Percentiles rank a stretch among this genome's conserved stretches.
These are phyloP conservation scores for Magallana ariakensis DNA, from an alignment of 1,140 invertebrate species.

Conservation along the genomic window DNA sequence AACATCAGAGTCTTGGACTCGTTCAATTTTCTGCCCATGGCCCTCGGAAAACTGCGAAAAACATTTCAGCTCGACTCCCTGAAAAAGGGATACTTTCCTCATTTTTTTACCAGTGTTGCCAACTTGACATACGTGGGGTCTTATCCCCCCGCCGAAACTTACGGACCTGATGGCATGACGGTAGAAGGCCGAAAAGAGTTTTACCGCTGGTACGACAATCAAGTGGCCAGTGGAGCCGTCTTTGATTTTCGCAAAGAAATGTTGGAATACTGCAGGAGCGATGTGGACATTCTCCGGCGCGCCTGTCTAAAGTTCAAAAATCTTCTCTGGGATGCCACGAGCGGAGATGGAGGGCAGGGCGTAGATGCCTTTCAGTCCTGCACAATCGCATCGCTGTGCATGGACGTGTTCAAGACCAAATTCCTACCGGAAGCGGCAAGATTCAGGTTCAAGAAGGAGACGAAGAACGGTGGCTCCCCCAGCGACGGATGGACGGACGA, in stretches of 20 bases:
- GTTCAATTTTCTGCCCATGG: slow-evolving; percentile 47
- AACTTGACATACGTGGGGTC: slow-evolving; percentile 18
- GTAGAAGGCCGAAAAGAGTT: background rate
- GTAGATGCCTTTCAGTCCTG: background rate
- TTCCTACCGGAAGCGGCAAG: background rate
- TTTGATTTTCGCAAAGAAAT: slow-evolving; percentile 46
- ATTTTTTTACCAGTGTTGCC: slow-evolving; percentile 10
- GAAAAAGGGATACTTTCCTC: slow-evolving; percentile 47
- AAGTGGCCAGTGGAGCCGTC: background rate
- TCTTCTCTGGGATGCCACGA: background rate
- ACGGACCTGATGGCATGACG: slow-evolving; percentile 40
- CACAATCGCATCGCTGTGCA: slow-evolving; percentile 16
- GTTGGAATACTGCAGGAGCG: background rate
- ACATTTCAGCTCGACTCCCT: slow-evolving; percentile 34
- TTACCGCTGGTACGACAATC: slow-evolving; percentile 2
- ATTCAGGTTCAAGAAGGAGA: background rate
- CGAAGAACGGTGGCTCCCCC: background rate
- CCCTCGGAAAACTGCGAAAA: slow-evolving; percentile 11
- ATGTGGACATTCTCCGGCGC: slow-evolving; percentile 24
- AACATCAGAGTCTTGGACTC: slow-evolving; percentile 22
- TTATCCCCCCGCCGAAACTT: slow-evolving; percentile 4
- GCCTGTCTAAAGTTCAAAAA: slow-evolving; percentile 23
- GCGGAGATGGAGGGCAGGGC: background rate
- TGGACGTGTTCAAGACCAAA: slow-evolving; percentile 28
- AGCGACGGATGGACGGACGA: background rate